A percentile compares a stretch with the other conserved stretches of the same genome.
Evolutionary conservation across 2,113 vertebrate species (phyloP).

Genomic region (Progne subis): DNA sequence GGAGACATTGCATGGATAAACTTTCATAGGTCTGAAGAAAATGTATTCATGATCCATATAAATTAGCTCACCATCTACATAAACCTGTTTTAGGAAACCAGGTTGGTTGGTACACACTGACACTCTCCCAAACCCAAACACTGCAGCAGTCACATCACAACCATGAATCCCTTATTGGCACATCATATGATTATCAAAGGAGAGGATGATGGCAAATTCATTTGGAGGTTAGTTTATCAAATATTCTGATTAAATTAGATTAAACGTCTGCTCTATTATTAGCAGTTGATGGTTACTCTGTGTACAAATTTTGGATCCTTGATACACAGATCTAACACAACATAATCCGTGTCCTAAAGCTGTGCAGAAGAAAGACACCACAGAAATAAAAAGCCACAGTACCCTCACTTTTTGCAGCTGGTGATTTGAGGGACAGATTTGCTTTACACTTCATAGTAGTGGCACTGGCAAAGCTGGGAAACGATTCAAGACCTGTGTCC

Average conservation of each 20-base stretch:
- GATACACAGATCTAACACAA: background rate
- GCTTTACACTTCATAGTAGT: background rate
- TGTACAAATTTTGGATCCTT: background rate
- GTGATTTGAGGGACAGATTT: background rate
- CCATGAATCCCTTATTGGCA: background rate
- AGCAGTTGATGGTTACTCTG: background rate
- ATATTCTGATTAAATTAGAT: background rate
- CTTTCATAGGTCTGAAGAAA: background rate
- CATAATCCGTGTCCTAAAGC: fast-evolving
- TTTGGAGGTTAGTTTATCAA: background rate
- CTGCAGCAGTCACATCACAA: background rate
- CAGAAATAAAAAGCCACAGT: background rate
- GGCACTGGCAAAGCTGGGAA: background rate
- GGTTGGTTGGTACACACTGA: background rate
- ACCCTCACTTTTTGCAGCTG: background rate
- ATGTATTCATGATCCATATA: background rate
- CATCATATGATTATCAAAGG: background rate
- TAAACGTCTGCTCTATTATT: background rate
- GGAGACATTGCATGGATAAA: background rate
- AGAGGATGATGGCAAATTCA: background rate
- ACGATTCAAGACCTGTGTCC: fast-evolving
- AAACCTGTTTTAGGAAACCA: background rate
- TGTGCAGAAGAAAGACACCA: background rate
- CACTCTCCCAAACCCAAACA: background rate
- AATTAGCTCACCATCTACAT: background rate